These are phyloP conservation scores for Volucella bombylans DNA, from an alignment of 2,888 invertebrate genomes.

Conservation along the genomic window DNA sequence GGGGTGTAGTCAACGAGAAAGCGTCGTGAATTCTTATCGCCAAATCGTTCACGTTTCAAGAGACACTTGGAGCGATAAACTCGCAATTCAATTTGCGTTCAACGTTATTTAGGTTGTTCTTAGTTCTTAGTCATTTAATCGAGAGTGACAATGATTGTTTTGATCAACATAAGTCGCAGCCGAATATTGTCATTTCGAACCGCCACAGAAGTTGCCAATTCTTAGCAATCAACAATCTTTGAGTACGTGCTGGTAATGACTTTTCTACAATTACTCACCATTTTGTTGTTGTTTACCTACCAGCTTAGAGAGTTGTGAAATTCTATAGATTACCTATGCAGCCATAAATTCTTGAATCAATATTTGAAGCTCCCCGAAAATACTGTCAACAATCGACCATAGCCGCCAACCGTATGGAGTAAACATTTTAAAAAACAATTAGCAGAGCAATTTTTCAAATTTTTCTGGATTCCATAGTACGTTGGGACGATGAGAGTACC, in stretches of 20 bases:
- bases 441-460: constrained; percentile 10
- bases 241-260: neutral
- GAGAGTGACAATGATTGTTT: constrained; percentile 5
- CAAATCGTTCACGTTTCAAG: constrained; percentile 1
- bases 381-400: constrained; percentile 13
- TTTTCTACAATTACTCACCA: neutral
- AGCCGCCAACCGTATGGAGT: neutral
- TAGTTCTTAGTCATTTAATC: neutral
- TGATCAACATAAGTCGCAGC: neutral
- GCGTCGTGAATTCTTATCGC: neutral
- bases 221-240: too few relatives aligned
- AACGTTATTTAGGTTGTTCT: neutral
- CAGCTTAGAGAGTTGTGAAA: constrained; percentile 2
- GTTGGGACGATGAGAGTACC: neutral
- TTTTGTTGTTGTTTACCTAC: constrained; percentile 9
- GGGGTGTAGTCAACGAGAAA: neutral
- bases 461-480: neutral
- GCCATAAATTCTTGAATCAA: neutral
- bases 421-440: constrained; percentile 35
- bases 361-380: constrained; percentile 24
- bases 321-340: constrained; percentile 9
- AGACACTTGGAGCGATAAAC: neutral
- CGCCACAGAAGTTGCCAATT: neutral
- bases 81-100: constrained; percentile 15
- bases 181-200: neutral